Conservation (phyloP, 2,797 vertebrate genomes). For the Clarias pachynema region DNA sequence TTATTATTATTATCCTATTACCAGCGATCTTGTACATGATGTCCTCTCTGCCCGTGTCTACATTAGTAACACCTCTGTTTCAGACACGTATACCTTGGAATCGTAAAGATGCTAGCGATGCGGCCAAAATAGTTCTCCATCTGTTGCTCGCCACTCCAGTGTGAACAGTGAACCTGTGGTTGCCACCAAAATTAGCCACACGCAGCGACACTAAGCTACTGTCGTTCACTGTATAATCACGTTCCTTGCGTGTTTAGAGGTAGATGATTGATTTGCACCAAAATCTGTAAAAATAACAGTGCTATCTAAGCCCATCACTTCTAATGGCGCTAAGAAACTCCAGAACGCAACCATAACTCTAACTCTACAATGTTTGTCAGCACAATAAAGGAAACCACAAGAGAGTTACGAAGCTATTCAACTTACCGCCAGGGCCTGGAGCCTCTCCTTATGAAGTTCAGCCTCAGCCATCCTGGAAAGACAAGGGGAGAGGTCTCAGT, state of each 20-base stretch:
- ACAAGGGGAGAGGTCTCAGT: slow-evolving; percentile 71
- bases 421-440: slow-evolving; percentile 98
- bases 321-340: background rate
- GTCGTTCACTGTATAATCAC: slow-evolving; percentile 36
- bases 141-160: slow-evolving; percentile 66
- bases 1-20: background rate
- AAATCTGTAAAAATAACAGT: background rate
- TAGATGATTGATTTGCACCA: slow-evolving; percentile 1
- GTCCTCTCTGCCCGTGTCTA: slow-evolving; percentile 22
- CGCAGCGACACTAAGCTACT: slow-evolving; percentile 53
- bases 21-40: slow-evolving; percentile 18
- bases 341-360: background rate
- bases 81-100: slow-evolving; percentile 59
- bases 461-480: slow-evolving; percentile 96
- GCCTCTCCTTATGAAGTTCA: slow-evolving; percentile 95
- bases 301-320: background rate
- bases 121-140: slow-evolving; percentile 78
- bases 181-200: slow-evolving; percentile 74
- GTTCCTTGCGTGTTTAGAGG: background rate
- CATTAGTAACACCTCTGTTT: slow-evolving; percentile 34
- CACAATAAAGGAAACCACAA: background rate
- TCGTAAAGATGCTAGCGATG: slow-evolving; percentile 67
- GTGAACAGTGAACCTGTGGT: slow-evolving; percentile 46
- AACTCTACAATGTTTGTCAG: background rate
- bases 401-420: slow-evolving; percentile 47